These are phyloP conservation scores for Nephrotoma flavescens DNA, from an alignment of 2,888 invertebrate genomes.

Conservation along the genomic window DNA sequence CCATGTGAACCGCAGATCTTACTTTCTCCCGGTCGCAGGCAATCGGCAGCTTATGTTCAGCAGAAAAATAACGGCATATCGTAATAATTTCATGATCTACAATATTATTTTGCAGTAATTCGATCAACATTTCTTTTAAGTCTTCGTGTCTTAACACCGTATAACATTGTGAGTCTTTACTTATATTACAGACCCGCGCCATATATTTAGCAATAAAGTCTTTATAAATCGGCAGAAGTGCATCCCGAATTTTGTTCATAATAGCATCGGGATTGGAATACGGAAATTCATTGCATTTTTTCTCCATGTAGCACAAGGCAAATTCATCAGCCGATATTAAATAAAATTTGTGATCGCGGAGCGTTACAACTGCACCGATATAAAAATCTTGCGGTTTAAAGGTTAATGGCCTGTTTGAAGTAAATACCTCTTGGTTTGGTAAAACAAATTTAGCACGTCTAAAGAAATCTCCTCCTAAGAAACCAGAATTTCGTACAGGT, in stretches of 20 bases:
- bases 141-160: slow-evolving; percentile 28
- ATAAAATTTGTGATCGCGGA: slow-evolving; percentile 65
- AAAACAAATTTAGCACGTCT: slow-evolving; percentile 53
- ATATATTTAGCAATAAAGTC: slow-evolving; percentile 60
- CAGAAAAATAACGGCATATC: slow-evolving; percentile 55
- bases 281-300: slow-evolving; percentile 40
- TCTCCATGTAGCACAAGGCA: slow-evolving; percentile 74
- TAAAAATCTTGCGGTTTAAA: slow-evolving; percentile 72
- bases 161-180: slow-evolving; percentile 33
- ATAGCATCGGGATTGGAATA: slow-evolving; percentile 56
- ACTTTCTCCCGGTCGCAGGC: slow-evolving; percentile 32
- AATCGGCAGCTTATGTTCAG: slow-evolving; percentile 36
- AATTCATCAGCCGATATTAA: slow-evolving; percentile 75
- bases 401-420: slow-evolving; percentile 53
- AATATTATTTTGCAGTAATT: slow-evolving; percentile 51
- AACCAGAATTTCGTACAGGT: slow-evolving; percentile 56
- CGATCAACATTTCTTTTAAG: slow-evolving; percentile 43
- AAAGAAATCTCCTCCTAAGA: slow-evolving; percentile 46
- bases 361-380: slow-evolving; percentile 62
- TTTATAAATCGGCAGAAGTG: slow-evolving; percentile 54
- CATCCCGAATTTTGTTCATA: slow-evolving; percentile 56
- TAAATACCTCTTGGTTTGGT: slow-evolving; percentile 56
- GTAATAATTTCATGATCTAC: slow-evolving; percentile 72
- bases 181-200: slow-evolving; percentile 23
- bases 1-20: slow-evolving; percentile 49